phyloP scores from a whole-genome alignment of 2,113 vertebrate genomes.

The Pseudorhombus dupliciocellatus region DNA sequence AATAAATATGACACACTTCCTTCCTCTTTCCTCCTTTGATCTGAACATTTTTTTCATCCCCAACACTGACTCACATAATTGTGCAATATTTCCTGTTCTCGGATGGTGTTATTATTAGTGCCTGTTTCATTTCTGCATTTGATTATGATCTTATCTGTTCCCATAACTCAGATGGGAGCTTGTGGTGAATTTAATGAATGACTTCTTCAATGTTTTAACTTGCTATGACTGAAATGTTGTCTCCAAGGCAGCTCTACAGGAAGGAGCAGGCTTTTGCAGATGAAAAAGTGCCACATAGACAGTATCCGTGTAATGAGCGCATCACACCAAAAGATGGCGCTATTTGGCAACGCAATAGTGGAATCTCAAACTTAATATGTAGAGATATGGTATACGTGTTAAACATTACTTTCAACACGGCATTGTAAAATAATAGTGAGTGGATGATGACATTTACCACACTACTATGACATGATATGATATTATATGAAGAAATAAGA shows the following conservation, averaged over 20 bases:
- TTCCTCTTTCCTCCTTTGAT: not conserved
- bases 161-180: not conserved
- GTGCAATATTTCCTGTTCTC: too few species aligned
- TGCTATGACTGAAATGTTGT: not conserved
- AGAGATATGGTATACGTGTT: too few species aligned
- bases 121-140: slow-evolving; percentile 44
- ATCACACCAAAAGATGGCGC: slow-evolving; percentile 70
- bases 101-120: too few species aligned
- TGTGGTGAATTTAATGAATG: not conserved
- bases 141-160: not conserved
- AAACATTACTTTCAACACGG: too few species aligned
- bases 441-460: too few species aligned
- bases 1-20: not conserved
- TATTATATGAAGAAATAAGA: too few species aligned
- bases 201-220: not conserved
- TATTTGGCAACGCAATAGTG: slow-evolving; percentile 33
- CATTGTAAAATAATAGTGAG: not conserved
- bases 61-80: not conserved
- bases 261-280: not conserved
- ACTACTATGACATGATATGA: too few species aligned
- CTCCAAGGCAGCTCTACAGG: not conserved
- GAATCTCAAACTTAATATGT: not conserved
- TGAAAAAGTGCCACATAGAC: slow-evolving; percentile 45
- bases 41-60: not conserved
- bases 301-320: slow-evolving; percentile 47